A percentile compares a stretch with the other conserved stretches of the same genome.
Conservation (phyloP, 2,888 invertebrate genomes). For the Pachycephus smyrnensis region DNA sequence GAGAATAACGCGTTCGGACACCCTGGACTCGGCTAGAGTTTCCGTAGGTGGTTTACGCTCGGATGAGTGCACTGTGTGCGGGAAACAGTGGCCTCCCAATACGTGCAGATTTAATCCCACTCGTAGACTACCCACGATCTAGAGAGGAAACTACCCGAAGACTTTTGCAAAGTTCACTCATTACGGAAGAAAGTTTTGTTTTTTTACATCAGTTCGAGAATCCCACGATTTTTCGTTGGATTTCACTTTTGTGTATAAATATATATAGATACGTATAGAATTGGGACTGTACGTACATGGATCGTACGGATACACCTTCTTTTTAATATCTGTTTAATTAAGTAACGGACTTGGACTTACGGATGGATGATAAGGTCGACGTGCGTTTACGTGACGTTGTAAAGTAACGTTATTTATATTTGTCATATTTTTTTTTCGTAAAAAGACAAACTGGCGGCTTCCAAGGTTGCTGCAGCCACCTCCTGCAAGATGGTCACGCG, state of each 20-base stretch:
- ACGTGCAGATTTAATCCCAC: neutral
- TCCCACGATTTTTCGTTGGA: neutral
- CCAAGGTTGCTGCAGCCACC: slow-evolving; percentile 59
- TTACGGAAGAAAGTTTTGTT: neutral
- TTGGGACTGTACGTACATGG: neutral
- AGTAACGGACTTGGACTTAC: neutral
- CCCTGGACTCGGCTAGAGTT: neutral
- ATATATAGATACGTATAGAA: neutral
- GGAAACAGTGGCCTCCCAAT: neutral
- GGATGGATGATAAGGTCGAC: neutral
- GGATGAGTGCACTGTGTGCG: neutral
- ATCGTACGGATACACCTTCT: neutral
- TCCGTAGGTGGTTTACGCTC: neutral
- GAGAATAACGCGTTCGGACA: neutral
- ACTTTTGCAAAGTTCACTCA: neutral
- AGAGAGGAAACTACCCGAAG: neutral
- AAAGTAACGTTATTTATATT: neutral
- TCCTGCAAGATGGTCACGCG: slow-evolving; percentile 65
- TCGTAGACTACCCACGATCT: neutral
- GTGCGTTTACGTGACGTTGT: neutral
- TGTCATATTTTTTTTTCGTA: neutral
- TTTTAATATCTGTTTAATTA: neutral
- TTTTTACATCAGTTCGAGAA: neutral
- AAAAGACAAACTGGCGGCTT: slow-evolving; percentile 61
- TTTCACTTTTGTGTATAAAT: too few species aligned